A percentile compares a stretch with the other conserved stretches of the same genome.
These are phyloP conservation scores for Poecile montanus DNA, from an alignment of 2,797 vertebrate species.

Conservation along the genomic window DNA sequence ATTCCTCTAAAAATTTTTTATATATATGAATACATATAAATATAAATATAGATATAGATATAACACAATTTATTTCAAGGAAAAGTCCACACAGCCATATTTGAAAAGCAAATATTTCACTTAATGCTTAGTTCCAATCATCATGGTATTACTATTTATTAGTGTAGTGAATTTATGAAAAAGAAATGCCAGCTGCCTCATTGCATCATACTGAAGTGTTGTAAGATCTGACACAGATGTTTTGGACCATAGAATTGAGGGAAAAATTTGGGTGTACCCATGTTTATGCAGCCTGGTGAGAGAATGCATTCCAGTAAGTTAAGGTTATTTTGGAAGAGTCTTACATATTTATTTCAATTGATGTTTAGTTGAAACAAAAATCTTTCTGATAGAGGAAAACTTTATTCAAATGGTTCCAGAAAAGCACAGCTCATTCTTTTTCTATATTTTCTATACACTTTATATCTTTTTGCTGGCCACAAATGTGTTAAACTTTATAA, in stretches of 20 bases:
- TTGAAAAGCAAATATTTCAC: not conserved
- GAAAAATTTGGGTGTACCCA: conserved; percentile 31
- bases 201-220: conserved; percentile 38
- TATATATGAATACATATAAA: not conserved
- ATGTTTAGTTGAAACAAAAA: conserved; percentile 17
- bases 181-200: conserved; percentile 46
- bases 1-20: not conserved
- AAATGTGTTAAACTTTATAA: not conserved
- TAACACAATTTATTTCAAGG: not conserved
- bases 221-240: conserved; percentile 47
- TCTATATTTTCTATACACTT: not conserved
- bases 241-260: conserved; percentile 27
- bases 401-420: not conserved
- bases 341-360: conserved; percentile 5
- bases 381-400: not conserved
- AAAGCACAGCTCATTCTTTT: not conserved
- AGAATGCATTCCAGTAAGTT: conserved; percentile 42
- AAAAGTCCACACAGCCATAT: not conserved
- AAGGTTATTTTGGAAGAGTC: conserved; percentile 47
- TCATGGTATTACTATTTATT: conserved; percentile 1
- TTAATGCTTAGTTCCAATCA: conserved; percentile 2
- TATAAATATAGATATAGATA: not conserved
- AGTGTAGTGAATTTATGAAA: conserved; percentile 19
- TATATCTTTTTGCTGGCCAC: not conserved
- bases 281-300: conserved; percentile 37